Evolutionary conservation across 2,888 invertebrate genomes (phyloP), one percentile per base, ranked within the genome.

Genomic region (Cinara cedri): DNA sequence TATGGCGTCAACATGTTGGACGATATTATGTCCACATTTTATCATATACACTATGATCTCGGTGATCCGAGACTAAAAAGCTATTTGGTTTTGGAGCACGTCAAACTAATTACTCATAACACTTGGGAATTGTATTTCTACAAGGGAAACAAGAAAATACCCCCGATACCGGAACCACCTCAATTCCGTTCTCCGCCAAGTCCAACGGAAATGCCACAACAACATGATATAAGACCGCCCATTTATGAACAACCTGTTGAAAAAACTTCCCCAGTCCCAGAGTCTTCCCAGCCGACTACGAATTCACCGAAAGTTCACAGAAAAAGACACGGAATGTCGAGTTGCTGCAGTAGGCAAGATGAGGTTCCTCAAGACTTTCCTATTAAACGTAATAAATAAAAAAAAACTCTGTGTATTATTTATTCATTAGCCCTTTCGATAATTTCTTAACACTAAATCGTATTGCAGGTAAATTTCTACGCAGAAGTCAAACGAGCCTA

Each of bases 11-110:
- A 75, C 8, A 75, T 75, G 75, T n/a, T 75, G 14, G 75, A 75
- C n/a, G 75, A 75, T 8, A 66, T 75, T 4, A 66, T 75, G 66
- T 42, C 75, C 1, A 21, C 24, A n/a, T 46, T 75, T 3, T 65
- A 66, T 55, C 75, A 75, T 24, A 75, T 75, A 44, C 65, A 75
- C 24, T 75, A 75, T n/a, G 75, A 75, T 2, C 24, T 75, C 3
- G 75, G 75, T 13, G 75, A 75, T 44, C 75, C 75, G 13, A 55
- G 75, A 14, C 34, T 75, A 0, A 75, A 75, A 19, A 66, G 55
- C 9, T 55, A 66, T 16, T 11, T 65, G 55, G 65, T 75, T 24
- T 0, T 54, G 3, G 65, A 66, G 42, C 75, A 75, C n/a, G 75
- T 75, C n/a, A 75, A 62, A n/a, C 14, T 66, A 9, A 24, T 75